A percentile compares a stretch with the other conserved stretches of the same genome.
Conservation (phyloP, 1,140 invertebrate genomes). For the Lordiphosa collinella region DNA sequence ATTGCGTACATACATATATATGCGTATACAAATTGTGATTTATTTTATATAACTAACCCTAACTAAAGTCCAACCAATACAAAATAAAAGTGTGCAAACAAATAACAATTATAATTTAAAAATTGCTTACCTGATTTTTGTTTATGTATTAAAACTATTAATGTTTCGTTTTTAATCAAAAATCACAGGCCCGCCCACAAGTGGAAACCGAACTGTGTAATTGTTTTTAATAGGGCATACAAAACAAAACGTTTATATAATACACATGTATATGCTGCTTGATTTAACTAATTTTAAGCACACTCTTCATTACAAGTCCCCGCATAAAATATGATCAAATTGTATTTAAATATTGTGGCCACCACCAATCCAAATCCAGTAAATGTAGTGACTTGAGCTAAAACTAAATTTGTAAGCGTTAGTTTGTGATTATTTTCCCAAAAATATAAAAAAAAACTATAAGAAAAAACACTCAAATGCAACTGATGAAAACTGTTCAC, state of each 20-base stretch:
- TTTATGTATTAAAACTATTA: conserved; percentile 14
- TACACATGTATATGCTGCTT: conserved; percentile 20
- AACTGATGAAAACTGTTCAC: conserved; percentile 61
- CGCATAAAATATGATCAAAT: conserved; percentile 29
- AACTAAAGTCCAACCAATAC: conserved; percentile 16
- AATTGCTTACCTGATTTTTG: conserved; percentile 48
- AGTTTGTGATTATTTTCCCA: conserved; percentile 55
- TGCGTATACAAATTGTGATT: conserved; percentile 73
- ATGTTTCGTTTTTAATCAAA: conserved; percentile 1
- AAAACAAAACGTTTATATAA: conserved; percentile 12
- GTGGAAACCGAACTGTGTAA: conserved; percentile 11
- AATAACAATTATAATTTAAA: conserved; percentile 10
- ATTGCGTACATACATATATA: conserved; percentile 46
- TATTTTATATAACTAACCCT: conserved; percentile 57
- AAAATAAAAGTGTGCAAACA: conserved; percentile 8
- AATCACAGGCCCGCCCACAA: background rate
- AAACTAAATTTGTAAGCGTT: conserved; percentile 25
- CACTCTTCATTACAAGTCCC: background rate
- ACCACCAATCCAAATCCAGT: conserved; percentile 30
- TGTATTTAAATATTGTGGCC: conserved; percentile 36
- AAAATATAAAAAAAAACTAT: conserved; percentile 19
- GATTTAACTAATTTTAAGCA: conserved; percentile 70
- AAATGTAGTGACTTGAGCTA: conserved; percentile 32
- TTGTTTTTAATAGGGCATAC: conserved; percentile 18
- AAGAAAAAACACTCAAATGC: conserved; percentile 13